Conservation (phyloP, 2,888 invertebrate species). For the Mactromeris polynyma region DNA sequence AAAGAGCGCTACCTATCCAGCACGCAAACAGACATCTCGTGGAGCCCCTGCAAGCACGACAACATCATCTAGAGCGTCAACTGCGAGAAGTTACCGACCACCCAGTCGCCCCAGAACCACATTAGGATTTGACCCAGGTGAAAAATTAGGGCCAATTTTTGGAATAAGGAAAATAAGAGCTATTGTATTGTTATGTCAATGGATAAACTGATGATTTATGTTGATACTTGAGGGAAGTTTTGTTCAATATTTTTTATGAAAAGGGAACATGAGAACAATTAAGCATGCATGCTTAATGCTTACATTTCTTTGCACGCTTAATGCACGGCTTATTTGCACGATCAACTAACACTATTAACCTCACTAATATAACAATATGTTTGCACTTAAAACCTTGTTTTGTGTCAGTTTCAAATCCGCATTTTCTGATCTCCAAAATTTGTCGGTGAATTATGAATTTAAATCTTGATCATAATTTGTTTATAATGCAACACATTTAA, state of each 20-base stretch:
- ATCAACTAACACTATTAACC: conserved; percentile 25
- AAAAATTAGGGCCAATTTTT: conserved; percentile 23
- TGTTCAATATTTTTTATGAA: neutral
- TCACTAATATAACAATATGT: neutral
- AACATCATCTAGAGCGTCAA: conserved; percentile 47
- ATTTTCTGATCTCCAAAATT: neutral
- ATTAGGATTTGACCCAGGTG: conserved; percentile 60
- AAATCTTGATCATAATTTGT: too few species aligned
- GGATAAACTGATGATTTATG: conserved; percentile 26
- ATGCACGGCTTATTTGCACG: conserved; percentile 32
- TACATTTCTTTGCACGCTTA: conserved; percentile 31
- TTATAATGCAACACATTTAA: too few species aligned
- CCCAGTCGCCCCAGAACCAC: conserved; percentile 59
- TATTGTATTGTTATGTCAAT: conserved; percentile 33
- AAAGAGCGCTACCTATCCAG: conserved; percentile 48
- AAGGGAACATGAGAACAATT: neutral
- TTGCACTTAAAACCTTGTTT: neutral
- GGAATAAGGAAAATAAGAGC: conserved; percentile 4
- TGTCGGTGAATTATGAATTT: too few species aligned
- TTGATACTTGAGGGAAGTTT: neutral
- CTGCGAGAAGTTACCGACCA: conserved; percentile 44
- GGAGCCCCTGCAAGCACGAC: conserved; percentile 23
- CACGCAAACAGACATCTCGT: conserved; percentile 13
- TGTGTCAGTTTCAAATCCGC: neutral
- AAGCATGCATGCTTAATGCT: conserved; percentile 17